phyloP scores from a whole-genome alignment of 2,113 vertebrate species.

The Tor tambroides region DNA sequence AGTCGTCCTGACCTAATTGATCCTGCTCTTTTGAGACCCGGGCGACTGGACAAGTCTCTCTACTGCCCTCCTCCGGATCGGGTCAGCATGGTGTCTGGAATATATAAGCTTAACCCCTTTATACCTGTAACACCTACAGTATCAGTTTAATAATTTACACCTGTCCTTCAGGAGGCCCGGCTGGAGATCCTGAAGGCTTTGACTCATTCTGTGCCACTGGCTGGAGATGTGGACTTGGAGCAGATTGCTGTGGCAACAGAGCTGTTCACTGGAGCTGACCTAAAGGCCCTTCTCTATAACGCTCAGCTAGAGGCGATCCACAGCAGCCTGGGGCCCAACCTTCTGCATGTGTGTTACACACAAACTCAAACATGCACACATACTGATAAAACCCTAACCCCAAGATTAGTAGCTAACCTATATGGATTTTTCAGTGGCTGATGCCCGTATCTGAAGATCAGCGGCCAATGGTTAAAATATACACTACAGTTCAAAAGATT shows the following conservation, averaged over 20 bases:
- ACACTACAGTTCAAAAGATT: not conserved
- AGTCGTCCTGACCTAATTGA: constrained; percentile 98
- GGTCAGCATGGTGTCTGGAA: constrained; percentile 69
- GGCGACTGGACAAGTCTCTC: constrained; percentile 92
- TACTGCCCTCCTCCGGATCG: constrained; percentile 92
- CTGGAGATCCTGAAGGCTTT: constrained; percentile 89
- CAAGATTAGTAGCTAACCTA: not conserved
- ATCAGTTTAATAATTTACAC: not conserved
- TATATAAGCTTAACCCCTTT: not conserved
- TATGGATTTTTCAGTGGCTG: constrained; percentile 11
- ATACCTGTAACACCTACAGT: not conserved
- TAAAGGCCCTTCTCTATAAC: constrained; percentile 94
- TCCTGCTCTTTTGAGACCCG: constrained; percentile 92
- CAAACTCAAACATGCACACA: not conserved
- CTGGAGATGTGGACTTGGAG: constrained; percentile 86
- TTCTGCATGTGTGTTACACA: constrained; percentile 76
- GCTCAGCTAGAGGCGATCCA: constrained; percentile 91
- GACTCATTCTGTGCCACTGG: constrained; percentile 80
- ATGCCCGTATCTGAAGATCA: not conserved
- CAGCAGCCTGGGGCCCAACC: constrained; percentile 64
- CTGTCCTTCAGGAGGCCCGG: constrained; percentile 81
- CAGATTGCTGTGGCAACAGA: constrained; percentile 83
- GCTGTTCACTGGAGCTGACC: constrained; percentile 90
- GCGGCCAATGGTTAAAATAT: not conserved
- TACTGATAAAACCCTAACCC: not conserved